These are phyloP conservation scores for Ceryle rudis DNA, from an alignment of 2,797 vertebrate species.

Conservation along the genomic window DNA sequence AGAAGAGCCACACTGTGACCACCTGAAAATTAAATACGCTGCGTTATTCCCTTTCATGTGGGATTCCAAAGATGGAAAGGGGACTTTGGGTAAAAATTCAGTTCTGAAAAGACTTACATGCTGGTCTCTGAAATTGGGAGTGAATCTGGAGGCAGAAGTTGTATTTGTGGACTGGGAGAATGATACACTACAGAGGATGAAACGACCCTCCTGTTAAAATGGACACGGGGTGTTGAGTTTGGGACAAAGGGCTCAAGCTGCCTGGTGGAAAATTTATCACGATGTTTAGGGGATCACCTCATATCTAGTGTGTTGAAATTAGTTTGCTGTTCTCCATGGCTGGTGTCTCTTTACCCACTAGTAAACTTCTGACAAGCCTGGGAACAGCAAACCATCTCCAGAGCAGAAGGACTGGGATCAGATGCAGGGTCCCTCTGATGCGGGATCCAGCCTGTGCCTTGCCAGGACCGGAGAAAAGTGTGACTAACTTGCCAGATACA, in stretches of 20 bases:
- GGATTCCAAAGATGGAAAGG: neutral
- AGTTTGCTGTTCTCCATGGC: neutral
- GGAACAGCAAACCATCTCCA: neutral
- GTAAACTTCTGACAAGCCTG: neutral
- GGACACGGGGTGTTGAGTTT: neutral
- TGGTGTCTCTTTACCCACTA: neutral
- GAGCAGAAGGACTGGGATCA: neutral
- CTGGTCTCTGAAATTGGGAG: neutral
- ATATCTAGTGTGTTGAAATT: rapidly evolving
- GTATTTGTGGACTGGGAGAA: neutral
- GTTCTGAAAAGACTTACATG: neutral
- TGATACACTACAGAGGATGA: neutral
- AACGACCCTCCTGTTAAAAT: neutral
- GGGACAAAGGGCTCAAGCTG: neutral
- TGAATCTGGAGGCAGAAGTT: neutral
- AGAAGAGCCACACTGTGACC: rapidly evolving
- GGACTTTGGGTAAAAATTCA: neutral
- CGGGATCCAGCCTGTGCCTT: neutral
- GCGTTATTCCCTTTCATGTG: neutral
- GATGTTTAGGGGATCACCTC: neutral
- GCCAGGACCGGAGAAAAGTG: neutral
- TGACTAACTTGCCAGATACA: neutral
- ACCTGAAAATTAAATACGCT: neutral
- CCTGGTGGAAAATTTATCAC: neutral
- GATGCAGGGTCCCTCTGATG: neutral